Percentiles rank a stretch among this genome's conserved stretches.
phyloP scores from a whole-genome alignment of 2,797 vertebrate species.

The Stomatorhinus walkeri region DNA sequence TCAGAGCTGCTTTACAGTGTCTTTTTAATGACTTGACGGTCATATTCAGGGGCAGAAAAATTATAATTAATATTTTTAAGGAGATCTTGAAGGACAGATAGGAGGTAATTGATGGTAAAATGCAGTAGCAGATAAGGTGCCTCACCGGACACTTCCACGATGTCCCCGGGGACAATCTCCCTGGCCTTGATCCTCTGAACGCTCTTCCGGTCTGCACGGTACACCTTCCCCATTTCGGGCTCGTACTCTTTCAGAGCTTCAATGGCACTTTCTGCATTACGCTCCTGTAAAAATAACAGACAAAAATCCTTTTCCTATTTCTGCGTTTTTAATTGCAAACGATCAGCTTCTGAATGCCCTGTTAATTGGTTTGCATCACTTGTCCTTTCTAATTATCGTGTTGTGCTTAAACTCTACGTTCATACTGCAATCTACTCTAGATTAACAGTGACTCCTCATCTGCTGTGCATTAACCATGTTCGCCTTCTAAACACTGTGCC shows the following conservation, averaged over 20 bases:
- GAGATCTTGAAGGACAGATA: not conserved
- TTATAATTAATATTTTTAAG: not conserved
- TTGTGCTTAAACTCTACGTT: not conserved
- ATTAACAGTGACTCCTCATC: not conserved
- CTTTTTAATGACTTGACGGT: not conserved
- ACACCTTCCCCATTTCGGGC: conserved; percentile 90
- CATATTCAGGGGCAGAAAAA: not conserved
- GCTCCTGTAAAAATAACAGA: conserved; percentile 61
- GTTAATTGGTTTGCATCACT: not conserved
- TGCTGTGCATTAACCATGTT: not conserved
- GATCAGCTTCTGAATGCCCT: not conserved
- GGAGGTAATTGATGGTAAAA: not conserved
- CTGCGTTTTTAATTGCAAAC: not conserved
- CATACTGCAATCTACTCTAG: not conserved
- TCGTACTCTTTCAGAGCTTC: conserved; percentile 91
- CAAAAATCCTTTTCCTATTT: not conserved
- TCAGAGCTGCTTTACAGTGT: not conserved
- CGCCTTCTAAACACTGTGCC: not conserved
- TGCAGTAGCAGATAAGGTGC: not conserved
- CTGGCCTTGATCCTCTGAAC: conserved; percentile 87
- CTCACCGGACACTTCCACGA: conserved; percentile 86
- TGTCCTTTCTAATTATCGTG: not conserved
- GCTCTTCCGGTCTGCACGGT: conserved; percentile 79
- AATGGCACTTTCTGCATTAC: conserved; percentile 85
- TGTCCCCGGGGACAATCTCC: conserved; percentile 81